Percentiles rank a stretch among this genome's conserved stretches.
phyloP scores from a whole-genome alignment of 1,140 invertebrate genomes.

The Cheumatopsyche charites region DNA sequence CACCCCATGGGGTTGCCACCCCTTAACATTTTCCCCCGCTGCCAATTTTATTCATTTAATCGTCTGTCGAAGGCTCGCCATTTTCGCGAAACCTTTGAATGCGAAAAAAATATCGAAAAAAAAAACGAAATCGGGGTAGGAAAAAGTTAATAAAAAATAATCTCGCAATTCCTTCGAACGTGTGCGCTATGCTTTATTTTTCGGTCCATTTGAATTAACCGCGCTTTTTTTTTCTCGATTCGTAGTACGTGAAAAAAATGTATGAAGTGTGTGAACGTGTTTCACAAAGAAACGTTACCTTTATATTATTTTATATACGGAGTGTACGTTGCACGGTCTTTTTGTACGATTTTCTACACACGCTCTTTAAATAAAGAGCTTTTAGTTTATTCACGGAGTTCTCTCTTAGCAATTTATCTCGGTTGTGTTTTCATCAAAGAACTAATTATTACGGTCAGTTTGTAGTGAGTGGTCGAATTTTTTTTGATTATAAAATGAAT shows the following conservation, averaged over 20 bases:
- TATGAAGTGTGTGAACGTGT: conserved; percentile 2
- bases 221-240: too few species aligned
- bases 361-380: conserved; percentile 19
- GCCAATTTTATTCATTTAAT: conserved; percentile 30
- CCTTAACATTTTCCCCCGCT: too few species aligned
- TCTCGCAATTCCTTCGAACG: neutral
- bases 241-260: too few species aligned
- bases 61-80: conserved; percentile 21
- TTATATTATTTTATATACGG: neutral
- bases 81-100: conserved; percentile 22
- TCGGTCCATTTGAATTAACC: too few species aligned
- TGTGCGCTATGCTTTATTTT: neutral
- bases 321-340: neutral
- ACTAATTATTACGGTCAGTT: conserved; percentile 9
- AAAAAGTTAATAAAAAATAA: conserved; percentile 22
- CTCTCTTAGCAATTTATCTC: conserved; percentile 9
- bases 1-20: neutral
- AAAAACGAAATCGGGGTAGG: too few species aligned
- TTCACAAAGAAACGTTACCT: neutral
- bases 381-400: conserved; percentile 18
- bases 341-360: conserved; percentile 18
- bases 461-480: too few species aligned
- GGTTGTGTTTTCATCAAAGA: conserved; percentile 9
- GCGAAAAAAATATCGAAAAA: too few species aligned
- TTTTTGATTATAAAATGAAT: too few species aligned